These are phyloP conservation scores for Pangasius macronema DNA, from an alignment of 2,797 vertebrate species.

Conservation along the genomic window DNA sequence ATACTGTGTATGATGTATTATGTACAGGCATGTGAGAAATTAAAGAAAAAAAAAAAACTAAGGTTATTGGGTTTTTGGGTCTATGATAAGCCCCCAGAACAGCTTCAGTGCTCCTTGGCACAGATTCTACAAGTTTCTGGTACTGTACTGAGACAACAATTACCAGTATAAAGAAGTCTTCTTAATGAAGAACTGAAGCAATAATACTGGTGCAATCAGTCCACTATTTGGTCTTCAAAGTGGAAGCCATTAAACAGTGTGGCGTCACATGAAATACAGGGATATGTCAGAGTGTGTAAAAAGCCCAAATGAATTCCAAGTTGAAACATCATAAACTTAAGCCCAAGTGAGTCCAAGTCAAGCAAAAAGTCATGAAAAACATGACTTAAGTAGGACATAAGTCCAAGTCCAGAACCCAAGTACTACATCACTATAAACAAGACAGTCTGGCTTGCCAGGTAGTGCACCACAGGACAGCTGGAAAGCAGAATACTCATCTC, in stretches of 20 bases:
- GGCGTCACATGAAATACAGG: neutral
- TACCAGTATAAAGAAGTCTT: neutral
- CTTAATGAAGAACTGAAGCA: neutral
- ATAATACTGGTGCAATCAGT: neutral
- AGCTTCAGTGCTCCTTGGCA: neutral
- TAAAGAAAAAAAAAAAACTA: neutral
- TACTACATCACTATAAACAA: constrained; percentile 6
- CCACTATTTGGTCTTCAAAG: neutral
- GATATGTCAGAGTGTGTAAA: neutral
- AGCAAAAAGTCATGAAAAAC: neutral
- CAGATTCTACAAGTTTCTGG: neutral
- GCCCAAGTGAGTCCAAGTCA: neutral
- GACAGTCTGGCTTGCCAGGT: neutral
- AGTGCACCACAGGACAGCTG: neutral
- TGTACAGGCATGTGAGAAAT: neutral
- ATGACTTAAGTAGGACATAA: neutral
- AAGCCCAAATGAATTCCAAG: neutral
- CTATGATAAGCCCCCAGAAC: neutral
- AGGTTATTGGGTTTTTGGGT: neutral
- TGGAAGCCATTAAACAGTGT: neutral
- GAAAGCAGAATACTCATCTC: constrained; percentile 13
- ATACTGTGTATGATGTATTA: neutral
- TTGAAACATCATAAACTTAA: neutral
- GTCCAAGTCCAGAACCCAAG: neutral
- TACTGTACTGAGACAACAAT: too few relatives aligned